Conservation (phyloP, 2,113 vertebrate species). For the Pantherophis guttatus region DNA sequence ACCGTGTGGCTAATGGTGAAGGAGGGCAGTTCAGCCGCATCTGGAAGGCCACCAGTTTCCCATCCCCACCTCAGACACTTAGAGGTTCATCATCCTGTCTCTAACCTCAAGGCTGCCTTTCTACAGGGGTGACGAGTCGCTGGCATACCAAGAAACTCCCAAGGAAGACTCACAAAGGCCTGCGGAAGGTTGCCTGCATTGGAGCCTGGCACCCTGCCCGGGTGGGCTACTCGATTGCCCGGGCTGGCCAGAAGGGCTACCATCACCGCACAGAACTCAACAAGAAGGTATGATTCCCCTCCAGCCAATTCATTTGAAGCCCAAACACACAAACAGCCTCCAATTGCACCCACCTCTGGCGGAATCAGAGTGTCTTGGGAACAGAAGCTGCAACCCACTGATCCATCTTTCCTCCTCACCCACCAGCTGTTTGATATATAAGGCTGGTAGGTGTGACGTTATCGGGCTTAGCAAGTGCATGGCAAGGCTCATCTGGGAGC, state of each 20-base stretch:
- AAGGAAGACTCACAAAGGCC: constrained; percentile 79
- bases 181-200: constrained; percentile 79
- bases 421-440: background rate
- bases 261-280: constrained; percentile 81
- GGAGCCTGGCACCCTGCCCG: constrained; percentile 81
- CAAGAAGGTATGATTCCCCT: constrained; percentile 70
- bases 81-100: accelerated
- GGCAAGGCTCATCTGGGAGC: background rate
- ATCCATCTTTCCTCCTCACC: background rate
- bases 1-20: no score
- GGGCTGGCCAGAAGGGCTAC: constrained; percentile 81
- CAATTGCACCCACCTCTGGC: background rate
- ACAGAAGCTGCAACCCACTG: background rate
- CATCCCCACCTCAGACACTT: accelerated
- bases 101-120: accelerated
- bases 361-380: background rate
- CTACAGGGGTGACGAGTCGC: constrained; percentile 77
- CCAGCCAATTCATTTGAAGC: background rate
- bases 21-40: background rate
- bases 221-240: constrained; percentile 77
- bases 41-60: background rate
- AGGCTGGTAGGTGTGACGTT: background rate
- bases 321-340: background rate
- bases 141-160: constrained; percentile 82
- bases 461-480: background rate